Evolutionary conservation across 2,888 invertebrate genomes (phyloP), one percentile per base, ranked within the genome.

Genomic region (Andrena praecox): DNA sequence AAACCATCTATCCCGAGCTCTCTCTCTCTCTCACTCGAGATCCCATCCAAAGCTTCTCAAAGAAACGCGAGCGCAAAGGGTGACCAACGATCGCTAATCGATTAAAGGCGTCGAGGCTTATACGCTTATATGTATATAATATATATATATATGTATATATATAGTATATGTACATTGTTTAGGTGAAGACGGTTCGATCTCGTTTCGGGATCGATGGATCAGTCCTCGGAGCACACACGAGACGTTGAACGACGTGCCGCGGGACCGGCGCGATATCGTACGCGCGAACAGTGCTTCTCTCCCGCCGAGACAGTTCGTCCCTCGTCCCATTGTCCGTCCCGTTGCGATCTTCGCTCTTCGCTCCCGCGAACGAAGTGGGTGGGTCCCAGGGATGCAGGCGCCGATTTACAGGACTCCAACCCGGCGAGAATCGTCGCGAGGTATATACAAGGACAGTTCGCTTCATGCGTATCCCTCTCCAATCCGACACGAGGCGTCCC

Each of bases 381-480:
- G 20, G 74, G 35, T 12, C 60, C 62, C 27, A 31, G 33, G 60
- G 31, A n/a, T 5, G 35, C 31, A 64, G 31, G 42, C 10, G 54
- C 35, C 54, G 82, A 69, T 72, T 42, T n/a, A 60, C 62, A 74
- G 68, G 54, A 70, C 75, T 76, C 63, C 50, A 54, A 70, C 62
- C 63, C 59, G 42, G 75, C 66, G 62, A 75, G 66, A 63, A 76
- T 84, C 35, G 29, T 77, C 70, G 82, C 77, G 77, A 83, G 77
- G 77, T 84, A 84, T 78, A 24, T 82, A 84, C 83, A 82, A 78
- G 74, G 59, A 75, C 31, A 73, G 77, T 81, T 67, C 12, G 10
- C 29, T 24, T 69, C 56, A 54, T 12, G 24, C 4, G 24, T 52
- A 24, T 29, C 42, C 16, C 4, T 42, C 56, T 59, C 16, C 12